Base-by-base conservation (phyloP, 2,888 invertebrate species). In the Emmelina monodactyla region DNA sequence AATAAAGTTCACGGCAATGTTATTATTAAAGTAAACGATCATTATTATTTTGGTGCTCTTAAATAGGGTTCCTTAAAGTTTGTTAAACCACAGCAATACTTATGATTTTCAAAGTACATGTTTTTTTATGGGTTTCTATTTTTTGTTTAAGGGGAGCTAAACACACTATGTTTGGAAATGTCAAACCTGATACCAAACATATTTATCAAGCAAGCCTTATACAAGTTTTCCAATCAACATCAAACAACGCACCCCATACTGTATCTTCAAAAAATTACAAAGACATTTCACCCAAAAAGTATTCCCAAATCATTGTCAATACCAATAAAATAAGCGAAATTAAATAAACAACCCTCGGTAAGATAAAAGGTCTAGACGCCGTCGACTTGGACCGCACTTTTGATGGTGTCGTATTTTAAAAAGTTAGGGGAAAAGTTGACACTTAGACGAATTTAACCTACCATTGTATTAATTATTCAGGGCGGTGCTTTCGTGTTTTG, bases 391-490 rank as follows among this genome's bases (percentile, higher is more conserved):
- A 73, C 75, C 73, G 59, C 75, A 69, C 67, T 71, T 71, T 72
- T 71, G 75, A 73, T 68, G 73, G 72, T 62, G 68, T 63, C 64
- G 72, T 70, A 64, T 72, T 76, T 76, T 71, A 55, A 62, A 67
- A 75, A 72, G 66, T 73, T 68, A 56, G 72, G 76, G 78, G 71
- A 72, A 25, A 66, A 70, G 70, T 70, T 76, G 76, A 76, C 76
- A 76, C 76, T 76, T 67, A 55, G 71, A 71, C 63, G 70, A 76
- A 68, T 78, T 76, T 76, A 73, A 76, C 75, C 73, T 76, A 64
- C 70, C 69, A 75, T 78, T 75, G 75, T 76, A 76, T 79, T 78
- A 79, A 78, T 78, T 79, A 79, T 78, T 76, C 78, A 78, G 66
- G 68, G 68, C 59, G 71, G 59, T 59, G 68, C 67, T 60, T 66